phyloP scores from a whole-genome alignment of 2,888 invertebrate species.

The Drosophila nigritarsus region DNA sequence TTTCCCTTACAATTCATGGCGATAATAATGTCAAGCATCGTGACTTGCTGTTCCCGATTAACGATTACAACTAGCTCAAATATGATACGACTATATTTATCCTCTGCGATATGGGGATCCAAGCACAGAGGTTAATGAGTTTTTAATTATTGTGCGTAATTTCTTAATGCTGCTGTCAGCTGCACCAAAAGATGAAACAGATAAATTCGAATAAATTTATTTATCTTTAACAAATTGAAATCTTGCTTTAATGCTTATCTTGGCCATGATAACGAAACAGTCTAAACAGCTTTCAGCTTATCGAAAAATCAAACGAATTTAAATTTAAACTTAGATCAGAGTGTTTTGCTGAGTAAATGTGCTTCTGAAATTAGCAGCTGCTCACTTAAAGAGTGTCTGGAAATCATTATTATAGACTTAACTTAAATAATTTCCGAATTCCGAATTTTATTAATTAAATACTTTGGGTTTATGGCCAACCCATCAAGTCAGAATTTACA shows the following conservation, averaged over 20 bases:
- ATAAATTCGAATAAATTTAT: neutral
- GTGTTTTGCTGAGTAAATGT: neutral
- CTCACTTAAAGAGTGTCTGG: neutral
- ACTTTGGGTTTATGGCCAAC: neutral
- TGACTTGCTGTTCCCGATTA: neutral
- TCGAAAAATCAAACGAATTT: neutral
- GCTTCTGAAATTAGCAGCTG: neutral
- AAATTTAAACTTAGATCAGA: neutral
- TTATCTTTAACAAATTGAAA: neutral
- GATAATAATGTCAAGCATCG: slow-evolving; percentile 18
- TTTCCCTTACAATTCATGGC: slow-evolving; percentile 21
- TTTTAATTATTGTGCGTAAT: neutral
- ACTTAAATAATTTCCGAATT: neutral
- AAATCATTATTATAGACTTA: neutral
- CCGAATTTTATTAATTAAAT: neutral
- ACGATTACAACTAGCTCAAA: neutral
- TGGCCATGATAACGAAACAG: neutral
- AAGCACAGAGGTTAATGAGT: neutral
- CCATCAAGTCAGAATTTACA: neutral
- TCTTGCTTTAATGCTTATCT: neutral
- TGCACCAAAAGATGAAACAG: neutral
- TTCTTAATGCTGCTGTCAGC: neutral
- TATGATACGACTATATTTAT: neutral
- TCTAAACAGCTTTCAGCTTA: neutral
- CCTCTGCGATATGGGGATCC: neutral